Evolutionary conservation across 2,888 invertebrate species (phyloP).

Genomic region (Agrenia bidenticulata): DNA sequence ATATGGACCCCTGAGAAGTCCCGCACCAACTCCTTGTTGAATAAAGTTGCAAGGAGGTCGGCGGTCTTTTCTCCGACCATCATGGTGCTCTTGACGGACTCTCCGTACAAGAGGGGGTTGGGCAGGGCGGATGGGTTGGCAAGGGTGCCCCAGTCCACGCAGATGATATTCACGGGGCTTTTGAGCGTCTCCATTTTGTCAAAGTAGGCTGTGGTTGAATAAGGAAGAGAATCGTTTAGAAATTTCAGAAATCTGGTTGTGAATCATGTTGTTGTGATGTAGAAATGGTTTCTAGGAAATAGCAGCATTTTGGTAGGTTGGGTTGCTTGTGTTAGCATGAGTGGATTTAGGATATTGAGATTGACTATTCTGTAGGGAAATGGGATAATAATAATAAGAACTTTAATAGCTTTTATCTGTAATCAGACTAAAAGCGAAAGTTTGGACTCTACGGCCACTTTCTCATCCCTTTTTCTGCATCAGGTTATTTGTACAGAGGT

Average conservation of each 20-base stretch:
- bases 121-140: conserved; percentile 41
- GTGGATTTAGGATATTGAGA: too few species aligned
- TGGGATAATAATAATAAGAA: too few species aligned
- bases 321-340: too few species aligned
- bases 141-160: conserved; percentile 40
- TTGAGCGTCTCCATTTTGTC: conserved; percentile 30
- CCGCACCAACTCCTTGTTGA: conserved; percentile 33
- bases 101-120: conserved; percentile 38
- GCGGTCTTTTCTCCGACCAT: conserved; percentile 41
- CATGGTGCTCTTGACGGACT: conserved; percentile 36
- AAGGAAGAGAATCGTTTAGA: too few species aligned
- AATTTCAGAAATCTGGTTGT: background rate
- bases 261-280: background rate
- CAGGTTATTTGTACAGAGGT: too few species aligned
- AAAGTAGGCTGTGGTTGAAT: conserved; percentile 30
- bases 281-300: background rate
- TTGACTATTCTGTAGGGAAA: too few species aligned
- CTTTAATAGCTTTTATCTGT: too few species aligned
- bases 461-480: too few species aligned
- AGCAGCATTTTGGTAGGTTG: too few species aligned
- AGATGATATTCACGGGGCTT: conserved; percentile 38
- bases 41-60: conserved; percentile 35
- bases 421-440: too few species aligned
- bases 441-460: too few species aligned
- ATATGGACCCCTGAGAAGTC: conserved; percentile 39